Base-by-base conservation (phyloP, 2,113 vertebrate species). In the Sakesphorus luctuosus region DNA sequence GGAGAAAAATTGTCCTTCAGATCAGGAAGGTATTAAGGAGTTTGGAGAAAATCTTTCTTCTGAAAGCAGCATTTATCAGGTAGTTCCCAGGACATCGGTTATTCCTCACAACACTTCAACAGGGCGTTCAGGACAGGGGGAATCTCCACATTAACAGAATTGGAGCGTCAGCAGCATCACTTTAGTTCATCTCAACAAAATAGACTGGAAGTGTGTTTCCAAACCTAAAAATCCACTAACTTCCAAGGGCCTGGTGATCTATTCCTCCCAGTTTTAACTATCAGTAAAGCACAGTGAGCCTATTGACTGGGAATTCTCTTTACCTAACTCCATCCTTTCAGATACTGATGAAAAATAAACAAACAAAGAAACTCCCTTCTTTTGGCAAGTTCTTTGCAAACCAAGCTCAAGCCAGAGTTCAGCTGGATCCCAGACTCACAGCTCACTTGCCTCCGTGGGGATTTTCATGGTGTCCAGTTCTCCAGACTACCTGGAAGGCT, bases 1-100 rank as follows among this genome's bases (percentile, higher is more conserved):
- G 79, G 59, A 97, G 90, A 97, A 96, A 98, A 97, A 97, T 95
- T 86, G 85, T 90, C 92, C 89, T 97, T 96, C 96, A 88, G 72
- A 86, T 94, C 77, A 44, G 15, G 77, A 96, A 95, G 75, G 93
- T 73, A 93, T 96, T 97, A 96, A 95, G 85, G 88, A 94, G 56
- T 91, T 95, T 93, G 44, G 18, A 87, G 28, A 62, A 63, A 76
- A 20, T 58, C 59, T 74, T 67, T 68, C 2, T 36, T 85, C 75
- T 53, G 66, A 92, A 84, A 66, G 75, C 50, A 89, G 71, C 65
- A 94, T 97, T 96, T 82, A 58, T 97, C 97, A 97, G n/a, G 9
- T 38, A 73, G 62, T 7, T 49, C 23, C 25, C 16, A 49, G 79
- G 82, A 46, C 33, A 29, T 8, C 56, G 47, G 71, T 83, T 69